Conservation (phyloP, 2,888 invertebrate species). For the Eucera pruinosa region DNA sequence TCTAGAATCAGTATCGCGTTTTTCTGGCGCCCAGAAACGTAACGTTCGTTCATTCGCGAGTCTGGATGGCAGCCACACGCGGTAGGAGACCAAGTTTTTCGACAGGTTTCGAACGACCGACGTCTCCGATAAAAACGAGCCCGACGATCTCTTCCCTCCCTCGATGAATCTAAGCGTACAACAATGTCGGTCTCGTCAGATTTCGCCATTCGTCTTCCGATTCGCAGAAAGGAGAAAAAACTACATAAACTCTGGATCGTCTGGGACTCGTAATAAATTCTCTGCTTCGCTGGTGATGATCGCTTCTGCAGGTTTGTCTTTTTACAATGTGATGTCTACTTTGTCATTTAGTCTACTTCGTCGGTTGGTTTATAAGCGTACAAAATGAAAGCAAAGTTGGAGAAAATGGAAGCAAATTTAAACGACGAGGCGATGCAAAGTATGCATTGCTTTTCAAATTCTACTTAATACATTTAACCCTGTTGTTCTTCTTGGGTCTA, state of each 20-base stretch:
- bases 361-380: no score
- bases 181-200: constrained; percentile 52
- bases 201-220: constrained; percentile 46
- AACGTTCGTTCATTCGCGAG: constrained; percentile 45
- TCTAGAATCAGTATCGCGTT: constrained; percentile 53
- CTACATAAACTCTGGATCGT: background rate
- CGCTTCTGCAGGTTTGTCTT: background rate
- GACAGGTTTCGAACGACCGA: constrained; percentile 39
- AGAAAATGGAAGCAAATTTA: no score
- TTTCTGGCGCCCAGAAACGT: constrained; percentile 41
- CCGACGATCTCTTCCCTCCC: constrained; percentile 25
- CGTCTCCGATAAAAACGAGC: constrained; percentile 56
- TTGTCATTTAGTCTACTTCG: background rate
- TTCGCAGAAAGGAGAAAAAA: constrained; percentile 24
- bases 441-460: no score
- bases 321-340: background rate
- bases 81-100: constrained; percentile 62
- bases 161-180: constrained; percentile 32
- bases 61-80: constrained; percentile 69
- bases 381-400: no score
- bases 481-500: no score
- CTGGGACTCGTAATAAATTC: constrained; percentile 16
- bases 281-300: constrained; percentile 8
- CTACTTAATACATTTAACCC: no score
- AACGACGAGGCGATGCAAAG: no score